Evolutionary conservation across 2,797 vertebrate genomes (phyloP), one percentile per base, ranked within the genome.

Genomic region (Muscicapa comitata): DNA sequence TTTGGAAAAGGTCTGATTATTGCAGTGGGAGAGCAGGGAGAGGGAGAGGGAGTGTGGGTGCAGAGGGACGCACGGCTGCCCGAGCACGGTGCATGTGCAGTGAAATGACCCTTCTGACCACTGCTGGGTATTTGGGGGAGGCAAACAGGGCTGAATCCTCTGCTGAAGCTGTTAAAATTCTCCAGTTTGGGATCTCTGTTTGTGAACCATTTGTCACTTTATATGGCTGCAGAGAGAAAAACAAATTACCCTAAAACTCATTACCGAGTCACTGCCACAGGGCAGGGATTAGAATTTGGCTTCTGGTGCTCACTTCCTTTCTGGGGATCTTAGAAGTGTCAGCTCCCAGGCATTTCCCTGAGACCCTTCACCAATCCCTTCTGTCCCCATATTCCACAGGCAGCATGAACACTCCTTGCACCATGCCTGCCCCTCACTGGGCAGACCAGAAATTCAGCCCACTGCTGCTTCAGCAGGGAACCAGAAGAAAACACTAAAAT

Each of bases 51-150:
- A 66, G 61, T 0, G 6, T 20, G 79, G 79, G 8, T 48, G 70
- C 50, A 75, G 73, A 2, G 2, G 76, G 72, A 58, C 1, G 4
- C 23, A 3, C 1, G 0, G 65, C 31, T 90, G 57, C 28, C 38
- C 0, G 0, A 17, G 70, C 3, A 4, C 0, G 0, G 16, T 2
- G 71, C 47, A 17, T 8, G 3, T n/a, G 71, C 26, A 42, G 62
- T 17, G 57, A 25, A 71, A 50, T 4, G 15, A 35, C 1, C 3
- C 38, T 80, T 63, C 65, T 87, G 58, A 23, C 14, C 58, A 25
- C 26, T 15, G 35, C 53, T 65, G 35, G 38, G 24, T 13, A 0
- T 24, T 47, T 40, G 24, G 40, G n/a, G 29, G 37, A 54, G 68
- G 21, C 19, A 33, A 77, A 67, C 18, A 17, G 40, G 12, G 38